Conservation (phyloP, 2,797 vertebrate genomes). For the Danio aesculapii region DNA sequence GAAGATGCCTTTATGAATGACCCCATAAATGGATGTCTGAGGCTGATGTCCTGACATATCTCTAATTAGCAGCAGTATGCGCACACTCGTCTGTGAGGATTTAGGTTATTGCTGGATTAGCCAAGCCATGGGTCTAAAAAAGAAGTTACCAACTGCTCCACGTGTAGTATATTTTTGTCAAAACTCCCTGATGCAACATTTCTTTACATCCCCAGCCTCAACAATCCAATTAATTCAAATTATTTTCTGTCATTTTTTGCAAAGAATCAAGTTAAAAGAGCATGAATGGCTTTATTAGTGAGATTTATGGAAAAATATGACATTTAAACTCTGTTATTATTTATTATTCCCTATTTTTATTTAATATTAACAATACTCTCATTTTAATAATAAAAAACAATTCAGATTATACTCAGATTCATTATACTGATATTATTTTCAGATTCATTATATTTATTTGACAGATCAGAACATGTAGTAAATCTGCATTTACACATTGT, state of each 20-base stretch:
- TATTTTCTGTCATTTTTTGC: not conserved
- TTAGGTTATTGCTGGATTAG: conserved; percentile 77
- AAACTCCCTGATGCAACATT: not conserved
- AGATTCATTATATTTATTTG: too few relatives aligned
- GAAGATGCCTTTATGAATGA: conserved; percentile 10
- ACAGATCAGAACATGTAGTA: not conserved
- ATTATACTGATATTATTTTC: too few relatives aligned
- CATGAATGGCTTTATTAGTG: too few relatives aligned
- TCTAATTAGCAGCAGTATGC: conserved; percentile 24
- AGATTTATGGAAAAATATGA: not conserved
- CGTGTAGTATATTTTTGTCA: not conserved
- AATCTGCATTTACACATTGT: not conserved
- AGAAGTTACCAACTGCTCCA: not conserved
- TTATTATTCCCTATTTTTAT: too few relatives aligned
- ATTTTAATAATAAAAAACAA: not conserved
- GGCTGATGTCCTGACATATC: conserved; percentile 40
- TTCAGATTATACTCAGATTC: too few relatives aligned
- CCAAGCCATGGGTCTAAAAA: conserved; percentile 61
- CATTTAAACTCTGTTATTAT: too few relatives aligned
- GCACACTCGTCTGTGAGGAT: conserved; percentile 63
- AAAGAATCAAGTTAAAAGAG: not conserved
- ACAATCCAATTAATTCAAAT: not conserved
- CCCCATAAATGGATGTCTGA: conserved; percentile 10
- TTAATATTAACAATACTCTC: not conserved
- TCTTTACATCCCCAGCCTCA: too few relatives aligned